Evolutionary conservation across 2,113 vertebrate species (phyloP).

Genomic region (Gopherus evgoodei): DNA sequence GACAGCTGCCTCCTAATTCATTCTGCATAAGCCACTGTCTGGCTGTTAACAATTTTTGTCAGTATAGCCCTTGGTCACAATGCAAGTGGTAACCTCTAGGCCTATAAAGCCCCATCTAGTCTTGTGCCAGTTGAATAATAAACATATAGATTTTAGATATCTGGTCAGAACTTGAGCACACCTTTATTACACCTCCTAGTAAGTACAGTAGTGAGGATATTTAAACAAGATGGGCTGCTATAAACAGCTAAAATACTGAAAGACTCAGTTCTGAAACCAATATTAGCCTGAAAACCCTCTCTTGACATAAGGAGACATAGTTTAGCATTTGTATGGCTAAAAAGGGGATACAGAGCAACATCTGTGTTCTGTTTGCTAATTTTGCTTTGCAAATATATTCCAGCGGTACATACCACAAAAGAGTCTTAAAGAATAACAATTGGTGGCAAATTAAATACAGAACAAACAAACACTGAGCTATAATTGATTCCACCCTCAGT

Average conservation of each 20-base stretch:
- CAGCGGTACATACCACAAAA: conserved; percentile 31
- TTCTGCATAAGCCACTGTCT: background rate
- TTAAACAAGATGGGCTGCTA: conserved; percentile 43
- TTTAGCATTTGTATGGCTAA: conserved; percentile 56
- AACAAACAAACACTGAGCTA: background rate
- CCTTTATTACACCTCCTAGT: background rate
- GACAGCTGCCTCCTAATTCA: background rate
- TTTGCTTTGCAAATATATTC: conserved; percentile 51
- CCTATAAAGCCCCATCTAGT: background rate
- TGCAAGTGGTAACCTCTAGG: background rate
- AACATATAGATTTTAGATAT: background rate
- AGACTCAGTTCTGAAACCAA: conserved; percentile 47
- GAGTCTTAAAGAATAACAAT: background rate
- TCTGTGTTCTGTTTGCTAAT: conserved; percentile 63
- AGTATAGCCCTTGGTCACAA: background rate
- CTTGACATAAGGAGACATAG: conserved; percentile 55
- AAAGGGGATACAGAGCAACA: conserved; percentile 57
- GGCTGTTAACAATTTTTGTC: background rate
- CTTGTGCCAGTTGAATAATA: background rate
- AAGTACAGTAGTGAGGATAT: conserved; percentile 18
- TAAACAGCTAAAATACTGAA: conserved; percentile 53
- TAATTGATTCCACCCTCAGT: background rate
- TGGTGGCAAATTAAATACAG: conserved; percentile 1
- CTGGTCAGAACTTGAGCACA: background rate
- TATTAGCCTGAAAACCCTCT: conserved; percentile 35